phyloP scores from a whole-genome alignment of 1,140 invertebrate species.

The Tyrophagus putrescentiae region DNA sequence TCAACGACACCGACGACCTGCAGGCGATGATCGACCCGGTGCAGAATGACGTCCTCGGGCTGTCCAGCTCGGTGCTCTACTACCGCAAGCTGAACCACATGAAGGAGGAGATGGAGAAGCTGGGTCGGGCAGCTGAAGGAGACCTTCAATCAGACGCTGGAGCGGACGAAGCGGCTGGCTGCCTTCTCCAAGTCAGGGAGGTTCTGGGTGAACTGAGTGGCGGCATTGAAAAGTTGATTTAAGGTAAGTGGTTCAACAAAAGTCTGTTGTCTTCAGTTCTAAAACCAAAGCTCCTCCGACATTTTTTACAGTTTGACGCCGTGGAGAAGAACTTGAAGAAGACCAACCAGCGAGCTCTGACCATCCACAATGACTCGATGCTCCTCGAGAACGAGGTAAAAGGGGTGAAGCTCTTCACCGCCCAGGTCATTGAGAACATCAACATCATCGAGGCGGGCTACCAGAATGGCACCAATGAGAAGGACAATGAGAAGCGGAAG shows the following conservation, averaged over 20 bases:
- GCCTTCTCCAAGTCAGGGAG: constrained; percentile 2
- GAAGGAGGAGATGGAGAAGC: constrained; percentile 47
- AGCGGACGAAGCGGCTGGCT: background rate
- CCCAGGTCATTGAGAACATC: background rate
- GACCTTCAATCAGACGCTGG: constrained; percentile 2
- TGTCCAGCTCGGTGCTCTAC: constrained; percentile 59
- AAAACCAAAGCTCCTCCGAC: background rate
- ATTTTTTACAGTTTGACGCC: background rate
- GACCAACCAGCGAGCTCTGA: background rate
- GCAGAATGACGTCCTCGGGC: constrained; percentile 50
- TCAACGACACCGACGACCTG: constrained; percentile 70
- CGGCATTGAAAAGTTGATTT: background rate
- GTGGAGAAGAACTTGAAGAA: constrained; percentile 2
- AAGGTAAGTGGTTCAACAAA: background rate
- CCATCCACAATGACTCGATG: background rate
- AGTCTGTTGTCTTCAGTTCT: background rate
- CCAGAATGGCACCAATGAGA: background rate
- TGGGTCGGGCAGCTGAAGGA: constrained; percentile 32
- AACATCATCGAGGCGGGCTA: background rate
- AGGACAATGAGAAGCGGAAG: background rate
- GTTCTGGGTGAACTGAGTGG: background rate
- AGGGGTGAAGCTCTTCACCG: background rate
- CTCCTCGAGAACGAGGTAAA: background rate
- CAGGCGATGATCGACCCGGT: constrained; percentile 46
- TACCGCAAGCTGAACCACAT: constrained; percentile 54